A percentile compares a stretch with the other conserved stretches of the same genome.
Conservation (phyloP, 2,113 vertebrate species). For the Hippocampus abdominalis region DNA sequence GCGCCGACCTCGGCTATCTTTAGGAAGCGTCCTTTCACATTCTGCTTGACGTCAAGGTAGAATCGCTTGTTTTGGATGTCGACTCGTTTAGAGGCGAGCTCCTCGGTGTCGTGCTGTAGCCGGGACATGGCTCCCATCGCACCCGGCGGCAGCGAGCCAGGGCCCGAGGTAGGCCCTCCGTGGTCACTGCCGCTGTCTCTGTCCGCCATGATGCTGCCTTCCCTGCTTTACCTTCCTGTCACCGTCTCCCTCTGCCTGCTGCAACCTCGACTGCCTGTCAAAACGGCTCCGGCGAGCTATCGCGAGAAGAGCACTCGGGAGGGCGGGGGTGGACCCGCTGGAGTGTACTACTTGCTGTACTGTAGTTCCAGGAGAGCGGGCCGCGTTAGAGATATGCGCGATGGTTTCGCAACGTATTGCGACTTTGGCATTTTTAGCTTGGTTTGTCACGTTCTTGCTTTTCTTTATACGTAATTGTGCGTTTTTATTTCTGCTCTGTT, state of each 20-base stretch:
- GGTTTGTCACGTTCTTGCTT: no score
- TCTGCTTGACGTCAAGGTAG: slow-evolving; percentile 96
- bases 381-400: slow-evolving; percentile 51
- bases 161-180: slow-evolving; percentile 84
- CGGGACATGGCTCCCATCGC: slow-evolving; percentile 81
- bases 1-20: slow-evolving; percentile 95
- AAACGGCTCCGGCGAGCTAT: slow-evolving; percentile 75
- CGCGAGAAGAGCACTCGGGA: slow-evolving; percentile 76
- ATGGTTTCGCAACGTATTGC: slow-evolving; percentile 34
- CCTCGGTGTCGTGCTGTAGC: slow-evolving; percentile 93
- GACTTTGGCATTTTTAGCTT: neutral
- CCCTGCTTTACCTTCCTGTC: slow-evolving; percentile 84
- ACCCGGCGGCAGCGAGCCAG: slow-evolving; percentile 78
- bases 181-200: slow-evolving; percentile 95
- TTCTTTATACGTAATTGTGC: no score
- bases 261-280: slow-evolving; percentile 77
- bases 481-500: no score
- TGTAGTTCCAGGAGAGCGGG: slow-evolving; percentile 47
- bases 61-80: slow-evolving; percentile 98
- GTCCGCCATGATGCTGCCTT: slow-evolving; percentile 91
- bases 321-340: neutral
- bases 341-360: slow-evolving; percentile 45
- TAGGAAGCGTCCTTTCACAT: slow-evolving; percentile 94
- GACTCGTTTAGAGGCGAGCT: slow-evolving; percentile 92
- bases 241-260: slow-evolving; percentile 85